These are phyloP conservation scores for Drosophila quasianomalipes DNA, from an alignment of 2,888 invertebrate genomes.

Conservation along the genomic window DNA sequence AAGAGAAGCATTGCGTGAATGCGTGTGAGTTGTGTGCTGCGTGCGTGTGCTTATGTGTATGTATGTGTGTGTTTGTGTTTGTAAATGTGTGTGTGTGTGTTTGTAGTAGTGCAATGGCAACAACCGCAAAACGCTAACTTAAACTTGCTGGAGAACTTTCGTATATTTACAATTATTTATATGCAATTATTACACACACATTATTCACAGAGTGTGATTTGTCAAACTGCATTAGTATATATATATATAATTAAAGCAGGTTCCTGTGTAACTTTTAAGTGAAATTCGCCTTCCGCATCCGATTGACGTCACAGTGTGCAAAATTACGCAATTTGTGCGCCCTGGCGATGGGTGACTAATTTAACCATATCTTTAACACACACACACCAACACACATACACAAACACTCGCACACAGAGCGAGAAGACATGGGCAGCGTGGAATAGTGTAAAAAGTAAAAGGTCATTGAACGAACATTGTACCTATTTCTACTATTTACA, in stretches of 20 bases:
- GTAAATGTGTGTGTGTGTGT: constrained; percentile 8
- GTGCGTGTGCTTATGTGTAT: constrained; percentile 13
- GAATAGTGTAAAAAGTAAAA: constrained; percentile 76
- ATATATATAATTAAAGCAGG: constrained; percentile 9
- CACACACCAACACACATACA: constrained; percentile 6
- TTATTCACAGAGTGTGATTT: constrained; percentile 8
- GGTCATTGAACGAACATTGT: constrained; percentile 80
- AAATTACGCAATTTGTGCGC: constrained; percentile 69
- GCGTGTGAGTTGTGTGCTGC: constrained; percentile 16
- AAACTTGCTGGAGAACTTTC: constrained; percentile 30
- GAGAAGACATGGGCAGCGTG: constrained; percentile 36
- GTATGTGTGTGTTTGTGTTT: constrained; percentile 11
- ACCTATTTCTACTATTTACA: constrained; percentile 73
- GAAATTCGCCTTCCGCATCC: constrained; percentile 31
- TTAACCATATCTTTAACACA: constrained; percentile 67
- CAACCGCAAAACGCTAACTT: constrained; percentile 58
- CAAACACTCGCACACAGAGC: constrained; percentile 15
- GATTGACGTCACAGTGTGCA: constrained; percentile 68
- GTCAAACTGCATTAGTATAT: background rate
- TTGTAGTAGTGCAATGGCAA: constrained; percentile 53
- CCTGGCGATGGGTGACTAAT: constrained; percentile 62
- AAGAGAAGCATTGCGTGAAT: constrained; percentile 51
- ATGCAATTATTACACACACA: constrained; percentile 19
- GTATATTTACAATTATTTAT: constrained; percentile 25
- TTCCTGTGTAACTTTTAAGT: constrained; percentile 14